phyloP scores from a whole-genome alignment of 2,113 vertebrate species.

The Colius striatus region DNA sequence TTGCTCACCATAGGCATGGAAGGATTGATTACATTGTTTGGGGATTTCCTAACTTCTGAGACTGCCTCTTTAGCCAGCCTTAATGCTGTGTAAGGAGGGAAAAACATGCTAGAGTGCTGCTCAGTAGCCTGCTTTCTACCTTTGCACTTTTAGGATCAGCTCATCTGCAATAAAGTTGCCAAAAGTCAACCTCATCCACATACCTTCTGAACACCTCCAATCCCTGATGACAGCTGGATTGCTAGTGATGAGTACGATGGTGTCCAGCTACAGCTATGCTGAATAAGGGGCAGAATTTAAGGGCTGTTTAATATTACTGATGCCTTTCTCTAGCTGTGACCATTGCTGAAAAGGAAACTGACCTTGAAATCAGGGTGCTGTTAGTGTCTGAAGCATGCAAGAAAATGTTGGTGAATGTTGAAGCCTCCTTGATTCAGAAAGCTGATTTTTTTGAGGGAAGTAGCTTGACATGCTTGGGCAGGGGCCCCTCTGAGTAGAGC shows the following conservation, averaged over 20 bases:
- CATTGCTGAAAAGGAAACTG: neutral
- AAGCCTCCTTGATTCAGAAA: neutral
- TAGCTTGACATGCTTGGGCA: neutral
- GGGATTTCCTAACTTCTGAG: conserved; percentile 62
- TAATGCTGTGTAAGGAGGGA: neutral
- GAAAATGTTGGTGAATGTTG: neutral
- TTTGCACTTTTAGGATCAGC: neutral
- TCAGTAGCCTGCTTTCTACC: neutral
- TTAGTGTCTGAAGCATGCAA: rapidly evolving
- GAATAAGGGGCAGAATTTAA: neutral
- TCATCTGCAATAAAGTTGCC: neutral
- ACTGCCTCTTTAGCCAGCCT: neutral
- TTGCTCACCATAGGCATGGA: conserved; percentile 62
- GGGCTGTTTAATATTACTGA: neutral
- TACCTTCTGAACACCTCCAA: neutral
- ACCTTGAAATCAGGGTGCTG: neutral
- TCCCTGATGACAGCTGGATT: neutral
- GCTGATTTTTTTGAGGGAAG: neutral
- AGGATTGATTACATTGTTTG: conserved; percentile 65
- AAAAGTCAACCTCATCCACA: neutral
- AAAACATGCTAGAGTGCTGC: neutral
- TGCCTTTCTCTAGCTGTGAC: neutral
- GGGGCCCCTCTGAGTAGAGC: too few species aligned
- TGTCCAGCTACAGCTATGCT: neutral
- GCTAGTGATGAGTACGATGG: neutral